Evolutionary conservation across 2,113 vertebrate genomes (phyloP).

Genomic region (Microcebus jonahi): DNA sequence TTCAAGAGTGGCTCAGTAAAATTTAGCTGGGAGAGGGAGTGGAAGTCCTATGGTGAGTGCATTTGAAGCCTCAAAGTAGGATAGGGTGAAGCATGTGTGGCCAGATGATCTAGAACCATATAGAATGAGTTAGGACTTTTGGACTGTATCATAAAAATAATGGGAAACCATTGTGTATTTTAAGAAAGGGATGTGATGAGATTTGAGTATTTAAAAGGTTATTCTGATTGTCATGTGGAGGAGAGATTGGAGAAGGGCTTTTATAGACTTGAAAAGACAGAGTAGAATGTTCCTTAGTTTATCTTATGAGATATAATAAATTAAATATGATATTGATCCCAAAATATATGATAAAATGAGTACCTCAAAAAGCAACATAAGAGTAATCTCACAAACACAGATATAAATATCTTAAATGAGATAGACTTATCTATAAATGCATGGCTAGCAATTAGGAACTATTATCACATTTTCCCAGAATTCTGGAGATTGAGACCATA

Average conservation of each 20-base stretch:
- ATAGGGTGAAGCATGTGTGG: not conserved
- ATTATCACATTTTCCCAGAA: not conserved
- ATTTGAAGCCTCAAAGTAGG: not conserved
- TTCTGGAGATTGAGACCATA: not conserved
- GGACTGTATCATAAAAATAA: not conserved
- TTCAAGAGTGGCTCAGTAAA: conserved; percentile 33
- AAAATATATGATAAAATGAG: not conserved
- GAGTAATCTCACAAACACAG: not conserved
- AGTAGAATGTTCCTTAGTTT: not conserved
- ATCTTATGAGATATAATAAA: not conserved
- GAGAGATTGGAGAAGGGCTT: not conserved
- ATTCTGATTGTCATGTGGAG: not conserved
- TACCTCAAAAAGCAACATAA: not conserved
- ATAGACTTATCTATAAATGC: not conserved
- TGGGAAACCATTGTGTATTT: not conserved
- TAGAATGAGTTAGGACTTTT: not conserved
- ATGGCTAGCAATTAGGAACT: not conserved
- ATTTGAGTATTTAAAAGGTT: conserved; percentile 18
- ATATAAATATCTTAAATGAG: conserved; percentile 5
- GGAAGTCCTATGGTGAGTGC: not conserved
- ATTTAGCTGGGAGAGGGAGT: not conserved
- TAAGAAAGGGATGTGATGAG: not conserved
- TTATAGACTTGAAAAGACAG: not conserved
- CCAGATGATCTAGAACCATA: not conserved
- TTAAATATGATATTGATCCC: not conserved